Base-by-base conservation (phyloP, 2,797 vertebrate species). In the Chrysolophus pictus region DNA sequence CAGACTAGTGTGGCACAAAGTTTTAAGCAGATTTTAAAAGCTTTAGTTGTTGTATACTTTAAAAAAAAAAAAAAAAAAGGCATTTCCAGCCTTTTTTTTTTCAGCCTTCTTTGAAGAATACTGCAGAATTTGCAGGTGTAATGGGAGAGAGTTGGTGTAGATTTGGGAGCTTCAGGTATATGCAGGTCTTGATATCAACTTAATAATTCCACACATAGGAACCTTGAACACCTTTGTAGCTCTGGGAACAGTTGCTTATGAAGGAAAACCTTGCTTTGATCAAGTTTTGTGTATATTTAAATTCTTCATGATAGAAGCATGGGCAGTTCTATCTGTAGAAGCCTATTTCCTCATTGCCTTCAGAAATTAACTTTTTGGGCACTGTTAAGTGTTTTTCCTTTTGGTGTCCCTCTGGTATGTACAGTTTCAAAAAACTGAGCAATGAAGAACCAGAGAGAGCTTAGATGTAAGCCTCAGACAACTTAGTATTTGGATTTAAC, bases 251-350 rank as follows among this genome's bases (percentile, higher is more conserved):
- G 51, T 5, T 70, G 23, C 28, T 5, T 42, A 7, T 23, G 41
- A 47, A 88, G 23, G 67, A 74, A 60, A 53, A 58, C 47, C 39
- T 90, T 73, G 47, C 71, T 94, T 91, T 91, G 56, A 64, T 84
- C 24, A 31, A 42, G 31, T 58, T 63, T 39, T 35, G 13, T 92
- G 24, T 90, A 16, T 79, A 56, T 79, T 92, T 92, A 94, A 90
- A 58, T 90, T 56, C 47, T 76, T 81, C 15, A 24, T 8, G 4
- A 51, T 86, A 37, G 44, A 84, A 28, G 24, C 15, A 11, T 26
- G 55, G 59, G 47, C 62, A 35, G 44, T 74, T 55, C 76, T 94
- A 35, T 58, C 74, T 91, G 68, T 79, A 70, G 62, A 92, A 88
- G 41, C 19, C 73, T 90, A 37, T 58, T 91, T n/a, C 53, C 80